Evolutionary conservation across 2,113 vertebrate genomes (phyloP), one percentile per base, ranked within the genome.

Genomic region (Scomber japonicus): DNA sequence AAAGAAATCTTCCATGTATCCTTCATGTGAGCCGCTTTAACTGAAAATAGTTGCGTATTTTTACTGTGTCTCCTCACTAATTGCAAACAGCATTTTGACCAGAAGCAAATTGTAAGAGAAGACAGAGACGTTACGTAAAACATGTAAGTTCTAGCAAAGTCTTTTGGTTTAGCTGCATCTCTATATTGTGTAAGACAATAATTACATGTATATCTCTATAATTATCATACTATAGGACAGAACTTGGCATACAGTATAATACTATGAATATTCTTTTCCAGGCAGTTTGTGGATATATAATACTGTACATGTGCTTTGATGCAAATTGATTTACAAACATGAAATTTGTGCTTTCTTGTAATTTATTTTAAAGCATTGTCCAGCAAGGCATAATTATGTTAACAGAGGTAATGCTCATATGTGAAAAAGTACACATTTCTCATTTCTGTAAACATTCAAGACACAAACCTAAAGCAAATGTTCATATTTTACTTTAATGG

Each of bases 1-100:
- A 11, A 76, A 76, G 6, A 84, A 49, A 62, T 56, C 2, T n/a
- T 8, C 21, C 35, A 63, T 16, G 12, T 49, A 12, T 49, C 16
- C 76, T 74, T 71, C 0, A 68, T 69, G 45, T 75, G 55, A 61
- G 60, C 75, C 66, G 79, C 65, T 77, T 89, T 91, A 83, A 90
- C 89, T 92, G 35, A 68, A 69, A 88, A 81, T 15, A 44, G 35
- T n/a, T 53, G 24, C 9, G 3, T 27, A 17, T 77, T 27, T 54
- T 69, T 27, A 78, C 27, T 19, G 45, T 50, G 48, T 54, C 46
- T 17, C 17, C 16, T 48, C 2, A 50, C 53, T 69, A 40, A 9
- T 27, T 40, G 77, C 17, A 65, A 84, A 74, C 54, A 35, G 24
- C 35, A 80, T 75, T 79, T 59, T 30, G 59, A 81, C 60, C 31